Percentiles rank a stretch among this genome's conserved stretches.
Conservation (phyloP, 2,797 vertebrate genomes). For the Rhinella marina region DNA sequence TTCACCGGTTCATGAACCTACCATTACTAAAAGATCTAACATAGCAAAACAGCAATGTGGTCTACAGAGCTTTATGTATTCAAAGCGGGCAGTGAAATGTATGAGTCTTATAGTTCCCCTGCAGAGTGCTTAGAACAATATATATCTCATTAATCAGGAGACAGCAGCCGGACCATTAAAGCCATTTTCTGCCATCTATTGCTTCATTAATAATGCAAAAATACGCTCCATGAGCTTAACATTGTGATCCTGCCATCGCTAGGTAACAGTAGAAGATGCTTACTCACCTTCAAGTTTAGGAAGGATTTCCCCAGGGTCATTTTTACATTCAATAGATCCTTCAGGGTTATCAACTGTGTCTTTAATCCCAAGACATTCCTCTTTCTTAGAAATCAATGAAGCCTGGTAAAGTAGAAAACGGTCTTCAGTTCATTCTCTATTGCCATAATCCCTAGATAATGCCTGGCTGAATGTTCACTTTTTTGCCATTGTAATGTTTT, state of each 20-base stretch:
- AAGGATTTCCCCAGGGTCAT: not conserved
- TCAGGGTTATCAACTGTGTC: conserved; percentile 45
- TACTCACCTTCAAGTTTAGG: conserved; percentile 13
- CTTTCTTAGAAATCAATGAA: not conserved
- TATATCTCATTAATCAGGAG: not conserved
- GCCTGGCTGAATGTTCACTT: not conserved
- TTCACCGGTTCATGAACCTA: too few species aligned
- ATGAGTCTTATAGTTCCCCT: not conserved
- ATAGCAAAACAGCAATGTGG: not conserved
- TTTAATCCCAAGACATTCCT: not conserved
- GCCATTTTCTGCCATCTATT: too few species aligned
- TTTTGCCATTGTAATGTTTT: not conserved
- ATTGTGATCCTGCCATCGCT: too few species aligned
- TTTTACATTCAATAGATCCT: conserved; percentile 55
- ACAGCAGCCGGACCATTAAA: not conserved
- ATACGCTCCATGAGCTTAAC: too few species aligned
- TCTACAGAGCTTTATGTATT: not conserved
- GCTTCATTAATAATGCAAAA: too few species aligned
- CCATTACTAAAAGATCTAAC: too few species aligned
- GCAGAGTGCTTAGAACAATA: not conserved
- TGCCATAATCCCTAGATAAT: not conserved
- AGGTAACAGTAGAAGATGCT: too few species aligned
- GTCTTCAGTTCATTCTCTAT: not conserved
- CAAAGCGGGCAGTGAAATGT: not conserved
- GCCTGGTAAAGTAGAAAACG: conserved; percentile 34